A percentile compares a stretch with the other conserved stretches of the same genome.
Conservation (phyloP, 2,113 vertebrate genomes). For the Pao palembangensis region DNA sequence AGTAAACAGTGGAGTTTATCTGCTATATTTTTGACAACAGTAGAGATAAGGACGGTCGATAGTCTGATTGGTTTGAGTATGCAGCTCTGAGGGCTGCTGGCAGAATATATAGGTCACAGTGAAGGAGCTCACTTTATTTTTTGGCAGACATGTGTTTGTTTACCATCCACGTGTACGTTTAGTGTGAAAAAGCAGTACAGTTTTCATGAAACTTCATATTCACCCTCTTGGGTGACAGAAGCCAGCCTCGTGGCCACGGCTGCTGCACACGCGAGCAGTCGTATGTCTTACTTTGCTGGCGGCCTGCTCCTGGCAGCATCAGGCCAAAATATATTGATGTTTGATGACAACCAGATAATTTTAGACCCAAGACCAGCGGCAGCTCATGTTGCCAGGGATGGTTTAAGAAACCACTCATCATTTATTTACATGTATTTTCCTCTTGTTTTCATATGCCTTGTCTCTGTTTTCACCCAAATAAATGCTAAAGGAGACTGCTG, state of each 20-base stretch:
- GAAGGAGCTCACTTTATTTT: neutral
- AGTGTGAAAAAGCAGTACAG: neutral
- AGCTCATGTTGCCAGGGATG: constrained; percentile 14
- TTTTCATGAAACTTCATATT: constrained; percentile 17
- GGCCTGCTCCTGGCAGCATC: constrained; percentile 8
- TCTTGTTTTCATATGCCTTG: neutral
- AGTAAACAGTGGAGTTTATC: neutral
- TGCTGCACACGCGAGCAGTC: neutral
- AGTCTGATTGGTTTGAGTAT: neutral
- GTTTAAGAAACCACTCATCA: neutral
- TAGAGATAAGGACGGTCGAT: neutral
- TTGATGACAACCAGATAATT: constrained; percentile 1
- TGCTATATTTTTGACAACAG: neutral
- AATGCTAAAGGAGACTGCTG: neutral
- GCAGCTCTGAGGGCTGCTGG: constrained; percentile 7
- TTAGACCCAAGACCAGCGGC: constrained; percentile 15
- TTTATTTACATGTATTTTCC: no score
- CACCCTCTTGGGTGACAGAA: neutral
- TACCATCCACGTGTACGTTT: neutral
- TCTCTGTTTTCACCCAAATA: neutral
- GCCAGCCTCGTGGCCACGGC: neutral
- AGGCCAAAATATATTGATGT: constrained; percentile 4
- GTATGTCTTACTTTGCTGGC: neutral
- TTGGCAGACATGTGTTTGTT: neutral
- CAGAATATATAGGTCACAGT: constrained; percentile 3